These are phyloP conservation scores for Drosophila austrosaltans DNA, from an alignment of 2,888 invertebrate genomes.

Conservation along the genomic window DNA sequence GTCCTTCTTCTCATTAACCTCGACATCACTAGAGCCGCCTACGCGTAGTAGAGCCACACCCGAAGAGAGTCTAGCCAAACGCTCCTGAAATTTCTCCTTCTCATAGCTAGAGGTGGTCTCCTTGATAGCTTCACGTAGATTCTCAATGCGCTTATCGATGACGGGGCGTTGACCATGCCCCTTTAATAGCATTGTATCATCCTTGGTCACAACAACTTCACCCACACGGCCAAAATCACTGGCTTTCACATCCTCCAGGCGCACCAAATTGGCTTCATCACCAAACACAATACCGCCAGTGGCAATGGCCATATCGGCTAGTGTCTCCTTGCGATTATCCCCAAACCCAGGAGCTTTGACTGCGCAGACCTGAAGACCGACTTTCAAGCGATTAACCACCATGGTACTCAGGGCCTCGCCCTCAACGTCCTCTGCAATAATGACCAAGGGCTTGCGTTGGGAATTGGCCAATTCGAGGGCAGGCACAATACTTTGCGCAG, in stretches of 20 bases:
- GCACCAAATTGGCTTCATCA: slow-evolving; percentile 94
- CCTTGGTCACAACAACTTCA: slow-evolving; percentile 95
- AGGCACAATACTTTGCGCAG: slow-evolving; percentile 97
- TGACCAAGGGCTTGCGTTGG: slow-evolving; percentile 95
- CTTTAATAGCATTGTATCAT: slow-evolving; percentile 89
- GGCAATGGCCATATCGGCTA: slow-evolving; percentile 95
- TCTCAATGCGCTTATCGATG: slow-evolving; percentile 91
- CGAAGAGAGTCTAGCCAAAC: slow-evolving; percentile 93
- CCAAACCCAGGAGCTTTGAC: slow-evolving; percentile 98
- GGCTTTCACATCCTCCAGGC: slow-evolving; percentile 92
- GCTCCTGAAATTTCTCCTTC: slow-evolving; percentile 95
- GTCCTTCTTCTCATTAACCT: slow-evolving; percentile 98
- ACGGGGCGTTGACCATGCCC: slow-evolving; percentile 93
- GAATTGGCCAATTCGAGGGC: slow-evolving; percentile 97
- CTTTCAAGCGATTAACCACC: slow-evolving; percentile 95
- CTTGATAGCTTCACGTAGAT: slow-evolving; percentile 93
- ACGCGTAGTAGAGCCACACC: slow-evolving; percentile 91
- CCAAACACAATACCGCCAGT: slow-evolving; percentile 96
- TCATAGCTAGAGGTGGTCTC: slow-evolving; percentile 95
- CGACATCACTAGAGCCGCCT: slow-evolving; percentile 95
- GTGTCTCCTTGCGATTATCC: slow-evolving; percentile 95
- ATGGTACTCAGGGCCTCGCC: slow-evolving; percentile 96
- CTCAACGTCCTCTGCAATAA: slow-evolving; percentile 97
- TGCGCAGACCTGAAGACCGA: slow-evolving; percentile 96
- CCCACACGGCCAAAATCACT: slow-evolving; percentile 93